Percentiles rank a stretch among this genome's conserved stretches.
Conservation (phyloP, 2,113 vertebrate genomes). For the Galbula dea region DNA sequence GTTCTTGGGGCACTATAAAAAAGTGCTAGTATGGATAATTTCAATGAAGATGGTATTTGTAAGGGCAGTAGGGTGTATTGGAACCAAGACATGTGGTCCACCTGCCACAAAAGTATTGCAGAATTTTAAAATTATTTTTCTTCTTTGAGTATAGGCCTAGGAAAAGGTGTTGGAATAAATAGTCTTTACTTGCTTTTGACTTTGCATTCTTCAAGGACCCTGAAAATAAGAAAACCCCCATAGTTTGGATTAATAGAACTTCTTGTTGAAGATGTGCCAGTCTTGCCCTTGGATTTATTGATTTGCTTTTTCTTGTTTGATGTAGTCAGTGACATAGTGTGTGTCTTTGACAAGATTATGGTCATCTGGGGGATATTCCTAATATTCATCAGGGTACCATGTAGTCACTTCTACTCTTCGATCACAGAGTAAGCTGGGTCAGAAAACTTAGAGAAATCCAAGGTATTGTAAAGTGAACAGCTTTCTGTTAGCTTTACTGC, state of each 20-base stretch:
- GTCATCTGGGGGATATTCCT: background rate
- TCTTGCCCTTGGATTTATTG: background rate
- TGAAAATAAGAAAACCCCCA: background rate
- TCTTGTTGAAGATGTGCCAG: background rate
- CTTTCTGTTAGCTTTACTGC: background rate
- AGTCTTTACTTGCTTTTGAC: background rate
- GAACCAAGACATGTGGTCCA: background rate
- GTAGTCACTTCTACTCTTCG: background rate
- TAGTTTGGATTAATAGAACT: background rate
- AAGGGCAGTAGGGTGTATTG: background rate
- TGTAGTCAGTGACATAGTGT: background rate
- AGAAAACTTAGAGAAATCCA: background rate
- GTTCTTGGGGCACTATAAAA: background rate
- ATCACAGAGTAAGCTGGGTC: background rate
- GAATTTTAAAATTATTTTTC: background rate
- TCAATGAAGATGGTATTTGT: background rate
- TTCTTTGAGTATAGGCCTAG: background rate
- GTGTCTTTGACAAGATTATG: background rate
- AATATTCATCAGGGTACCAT: background rate
- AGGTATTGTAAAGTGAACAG: background rate
- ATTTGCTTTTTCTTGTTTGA: background rate
- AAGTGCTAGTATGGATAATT: background rate
- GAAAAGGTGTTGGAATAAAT: background rate
- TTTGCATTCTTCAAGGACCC: background rate
- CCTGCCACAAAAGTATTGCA: background rate